Conservation (phyloP, 2,888 invertebrate species). For the Operophtera brumata region DNA sequence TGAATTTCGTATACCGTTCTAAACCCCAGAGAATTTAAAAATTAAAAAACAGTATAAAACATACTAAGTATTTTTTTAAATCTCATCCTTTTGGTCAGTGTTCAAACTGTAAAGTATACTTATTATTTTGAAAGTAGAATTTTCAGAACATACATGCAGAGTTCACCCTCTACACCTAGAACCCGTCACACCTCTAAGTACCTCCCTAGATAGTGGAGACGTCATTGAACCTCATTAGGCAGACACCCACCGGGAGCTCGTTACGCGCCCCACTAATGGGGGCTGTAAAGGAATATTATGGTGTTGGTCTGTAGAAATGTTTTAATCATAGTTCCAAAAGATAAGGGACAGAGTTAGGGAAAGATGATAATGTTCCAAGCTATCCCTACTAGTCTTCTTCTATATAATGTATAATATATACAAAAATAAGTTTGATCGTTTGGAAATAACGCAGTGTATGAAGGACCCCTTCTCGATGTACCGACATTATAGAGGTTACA, state of each 20-base stretch:
- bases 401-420: too few species aligned
- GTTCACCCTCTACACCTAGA: not conserved
- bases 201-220: constrained; percentile 9
- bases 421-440: too few species aligned
- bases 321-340: constrained; percentile 11
- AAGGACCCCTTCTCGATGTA: too few species aligned
- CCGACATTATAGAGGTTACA: too few species aligned
- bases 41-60: too few species aligned
- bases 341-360: not conserved
- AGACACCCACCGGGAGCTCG: constrained; percentile 16
- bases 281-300: constrained; percentile 14
- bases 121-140: not conserved
- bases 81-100: too few species aligned
- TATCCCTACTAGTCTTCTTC: too few species aligned
- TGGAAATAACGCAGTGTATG: too few species aligned
- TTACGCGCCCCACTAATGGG: constrained; percentile 18
- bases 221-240: constrained; percentile 19
- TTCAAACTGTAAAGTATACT: too few species aligned
- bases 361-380: not conserved
- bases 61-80: too few species aligned
- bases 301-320: constrained; percentile 5
- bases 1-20: not conserved
- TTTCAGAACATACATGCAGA: not conserved
- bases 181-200: constrained; percentile 6
- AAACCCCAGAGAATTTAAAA: not conserved